A percentile compares a stretch with the other conserved stretches of the same genome.
Conservation (phyloP, 2,113 vertebrate species). For the Pleuronectes platessa region DNA sequence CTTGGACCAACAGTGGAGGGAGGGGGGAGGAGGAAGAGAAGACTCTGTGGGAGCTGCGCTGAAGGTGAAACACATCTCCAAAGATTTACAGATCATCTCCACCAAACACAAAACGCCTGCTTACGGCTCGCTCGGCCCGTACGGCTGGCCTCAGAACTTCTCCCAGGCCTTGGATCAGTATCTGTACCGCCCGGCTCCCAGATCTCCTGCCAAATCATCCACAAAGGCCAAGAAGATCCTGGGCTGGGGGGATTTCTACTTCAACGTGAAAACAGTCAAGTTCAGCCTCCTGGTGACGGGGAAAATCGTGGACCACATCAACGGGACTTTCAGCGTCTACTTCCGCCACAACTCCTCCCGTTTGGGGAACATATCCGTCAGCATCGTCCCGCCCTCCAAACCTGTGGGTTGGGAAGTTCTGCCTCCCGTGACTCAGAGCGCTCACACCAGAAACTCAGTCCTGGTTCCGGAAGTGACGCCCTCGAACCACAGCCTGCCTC, state of each 20-base stretch:
- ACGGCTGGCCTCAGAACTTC: conserved; percentile 74
- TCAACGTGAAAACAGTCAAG: conserved; percentile 83
- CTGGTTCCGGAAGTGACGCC: conserved; percentile 52
- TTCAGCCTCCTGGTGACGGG: conserved; percentile 84
- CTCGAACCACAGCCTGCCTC: conserved; percentile 47
- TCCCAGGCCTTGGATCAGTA: conserved; percentile 74
- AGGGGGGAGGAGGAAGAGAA: conserved; percentile 24
- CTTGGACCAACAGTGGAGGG: conserved; percentile 40
- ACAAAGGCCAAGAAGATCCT: conserved; percentile 83
- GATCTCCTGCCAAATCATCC: conserved; percentile 64
- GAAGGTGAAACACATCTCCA: conserved; percentile 71
- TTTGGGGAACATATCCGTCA: conserved; percentile 83
- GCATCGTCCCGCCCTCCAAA: conserved; percentile 83
- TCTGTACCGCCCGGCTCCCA: conserved; percentile 59
- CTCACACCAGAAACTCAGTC: conserved; percentile 44
- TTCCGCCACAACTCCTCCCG: conserved; percentile 85
- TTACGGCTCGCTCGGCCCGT: conserved; percentile 58
- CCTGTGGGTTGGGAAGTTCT: conserved; percentile 76
- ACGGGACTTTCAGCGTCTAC: conserved; percentile 84
- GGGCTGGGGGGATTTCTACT: conserved; percentile 84
- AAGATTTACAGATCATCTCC: conserved; percentile 75
- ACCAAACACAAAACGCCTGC: conserved; percentile 72
- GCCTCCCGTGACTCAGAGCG: conserved; percentile 1
- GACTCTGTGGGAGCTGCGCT: conserved; percentile 46
- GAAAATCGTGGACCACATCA: conserved; percentile 85